Base-by-base conservation (phyloP, 2,888 invertebrate genomes). In the Catonia carolina region DNA sequence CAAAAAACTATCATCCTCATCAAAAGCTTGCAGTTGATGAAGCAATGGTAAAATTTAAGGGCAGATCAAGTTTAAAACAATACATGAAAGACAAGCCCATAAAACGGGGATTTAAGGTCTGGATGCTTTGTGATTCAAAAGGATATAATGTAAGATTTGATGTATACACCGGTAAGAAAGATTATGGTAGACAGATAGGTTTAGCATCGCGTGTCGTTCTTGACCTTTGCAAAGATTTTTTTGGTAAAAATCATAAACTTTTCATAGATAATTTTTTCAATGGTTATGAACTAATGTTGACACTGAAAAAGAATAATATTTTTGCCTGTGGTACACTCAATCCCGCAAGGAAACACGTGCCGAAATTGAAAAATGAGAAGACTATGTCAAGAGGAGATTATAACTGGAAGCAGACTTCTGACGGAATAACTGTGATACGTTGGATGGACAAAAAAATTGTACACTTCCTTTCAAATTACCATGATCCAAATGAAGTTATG, bases 391-490 rank as follows among this genome's bases (percentile, higher is more conserved):
- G 22, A n/a, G 22, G 31, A 15, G 48, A 48, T 3, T 48, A 15
- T 48, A 14, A 48, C 22, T 48, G 48, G 48, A 48, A 5, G 48
- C 48, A 48, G 10, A 15, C 15, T 23, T n/a, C n/a, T 12, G 6
- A 48, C 2, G 22, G 48, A 7, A 4, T 48, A 14, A 2, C 48
- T 15, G 5, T 48, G n/a, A 15, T 5, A 5, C n/a, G 27, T 15
- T 48, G 48, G 48, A 48, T 15, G 14, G 48, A 42, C 4, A 42
- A 48, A n/a, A 48, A 48, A 18, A 15, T n/a, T 6, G 48, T 48
- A 2, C 22, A 48, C n/a, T 23, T 48, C n/a, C 48, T 48, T 2
- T 48, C 22, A 20, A 48, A n/a, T 48, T 48, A 48, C n/a, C 48
- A 48, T 48, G 6, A 20, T 5, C 48, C 48, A 6, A 5, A n/a